phyloP scores from a whole-genome alignment of 2,888 invertebrate genomes.

The Epistrophe eligans region DNA sequence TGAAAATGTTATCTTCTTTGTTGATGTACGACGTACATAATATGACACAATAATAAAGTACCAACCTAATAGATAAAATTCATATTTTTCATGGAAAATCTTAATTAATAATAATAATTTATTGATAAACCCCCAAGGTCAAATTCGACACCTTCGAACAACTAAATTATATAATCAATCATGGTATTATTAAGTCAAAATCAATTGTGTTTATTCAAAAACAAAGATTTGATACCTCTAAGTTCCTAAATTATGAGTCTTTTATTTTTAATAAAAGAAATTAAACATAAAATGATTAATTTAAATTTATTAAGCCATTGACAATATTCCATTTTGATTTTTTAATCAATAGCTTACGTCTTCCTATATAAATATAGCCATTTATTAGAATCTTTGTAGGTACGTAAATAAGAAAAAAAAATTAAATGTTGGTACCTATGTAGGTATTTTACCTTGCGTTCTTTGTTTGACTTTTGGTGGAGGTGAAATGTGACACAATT shows the following conservation, averaged over 20 bases:
- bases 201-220: constrained; percentile 34
- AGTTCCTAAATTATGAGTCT: constrained; percentile 5
- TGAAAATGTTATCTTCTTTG: background rate
- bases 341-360: background rate
- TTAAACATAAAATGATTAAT: constrained; percentile 55
- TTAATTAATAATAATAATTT: constrained; percentile 34
- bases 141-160: constrained; percentile 34
- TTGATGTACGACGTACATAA: too few relatives aligned
- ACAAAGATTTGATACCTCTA: constrained; percentile 17
- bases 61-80: background rate
- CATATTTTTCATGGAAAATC: constrained; percentile 15
- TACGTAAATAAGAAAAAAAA: background rate
- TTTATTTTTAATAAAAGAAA: background rate
- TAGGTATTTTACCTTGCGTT: constrained; percentile 15
- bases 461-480: constrained; percentile 20
- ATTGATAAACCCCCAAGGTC: constrained; percentile 26
- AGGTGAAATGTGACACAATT: constrained; percentile 65
- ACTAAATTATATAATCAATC: constrained; percentile 32
- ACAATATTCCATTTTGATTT: constrained; percentile 40
- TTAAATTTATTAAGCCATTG: constrained; percentile 26
- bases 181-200: constrained; percentile 32
- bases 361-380: constrained; percentile 13
- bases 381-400: constrained; percentile 25
- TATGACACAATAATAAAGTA: background rate
- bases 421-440: background rate